Conservation (phyloP, 2,113 vertebrate genomes). For the Cygnus buccinator region DNA sequence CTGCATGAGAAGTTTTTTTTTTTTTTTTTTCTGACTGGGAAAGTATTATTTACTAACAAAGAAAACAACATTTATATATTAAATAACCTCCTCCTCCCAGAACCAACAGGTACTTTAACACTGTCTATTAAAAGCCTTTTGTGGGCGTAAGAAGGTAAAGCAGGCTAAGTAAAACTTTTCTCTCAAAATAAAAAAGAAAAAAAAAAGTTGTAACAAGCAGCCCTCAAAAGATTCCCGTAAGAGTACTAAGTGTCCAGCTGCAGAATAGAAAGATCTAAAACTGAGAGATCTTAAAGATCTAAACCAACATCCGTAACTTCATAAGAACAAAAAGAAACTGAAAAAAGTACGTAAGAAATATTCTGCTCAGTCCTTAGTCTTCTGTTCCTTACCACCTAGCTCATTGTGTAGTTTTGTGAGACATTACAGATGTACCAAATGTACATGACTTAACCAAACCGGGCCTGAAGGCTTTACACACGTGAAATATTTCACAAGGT, state of each 20-base stretch:
- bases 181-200: neutral
- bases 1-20: neutral
- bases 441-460: fast-evolving
- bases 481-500: fast-evolving
- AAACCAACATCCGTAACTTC: neutral
- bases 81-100: neutral
- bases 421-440: fast-evolving
- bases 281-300: neutral
- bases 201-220: neutral
- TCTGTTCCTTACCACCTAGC: neutral
- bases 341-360: neutral
- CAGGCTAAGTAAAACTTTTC: neutral
- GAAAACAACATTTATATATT: neutral
- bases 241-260: neutral
- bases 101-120: neutral
- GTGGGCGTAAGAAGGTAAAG: fast-evolving
- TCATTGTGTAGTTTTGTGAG: fast-evolving
- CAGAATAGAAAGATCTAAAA: neutral
- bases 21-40: neutral
- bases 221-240: neutral
- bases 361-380: neutral
- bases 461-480: neutral
- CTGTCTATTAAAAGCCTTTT: neutral
- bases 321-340: neutral
- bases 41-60: neutral